Percentiles rank a stretch among this genome's conserved stretches.
Evolutionary conservation across 2,797 vertebrate species (phyloP).

Genomic region (Mormyrus hasselquistii): DNA sequence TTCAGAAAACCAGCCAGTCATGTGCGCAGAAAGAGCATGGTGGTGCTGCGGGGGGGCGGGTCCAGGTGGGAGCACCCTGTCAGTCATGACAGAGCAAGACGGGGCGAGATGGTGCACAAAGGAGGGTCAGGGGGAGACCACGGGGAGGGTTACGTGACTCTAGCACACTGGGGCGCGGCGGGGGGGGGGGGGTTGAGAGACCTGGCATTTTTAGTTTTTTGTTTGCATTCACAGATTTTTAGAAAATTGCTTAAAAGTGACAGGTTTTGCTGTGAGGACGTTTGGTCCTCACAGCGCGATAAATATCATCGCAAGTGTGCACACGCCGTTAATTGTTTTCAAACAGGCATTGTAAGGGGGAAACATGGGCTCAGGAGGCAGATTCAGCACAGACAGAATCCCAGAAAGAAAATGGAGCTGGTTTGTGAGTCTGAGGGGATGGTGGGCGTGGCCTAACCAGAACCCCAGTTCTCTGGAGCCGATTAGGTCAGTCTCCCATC

Average conservation of each 20-base stretch:
- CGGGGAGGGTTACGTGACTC: background rate
- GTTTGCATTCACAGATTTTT: background rate
- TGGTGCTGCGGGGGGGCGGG: background rate
- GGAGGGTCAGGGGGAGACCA: background rate
- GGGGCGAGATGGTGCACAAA: background rate
- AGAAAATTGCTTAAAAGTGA: too few species aligned
- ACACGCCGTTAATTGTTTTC: too few species aligned
- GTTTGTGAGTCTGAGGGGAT: background rate
- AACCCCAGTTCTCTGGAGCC: background rate
- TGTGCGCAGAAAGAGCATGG: background rate
- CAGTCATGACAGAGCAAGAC: background rate
- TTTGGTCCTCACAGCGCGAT: too few species aligned
- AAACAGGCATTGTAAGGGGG: too few species aligned
- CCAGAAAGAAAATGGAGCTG: background rate
- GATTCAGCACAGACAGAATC: background rate
- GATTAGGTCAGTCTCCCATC: background rate
- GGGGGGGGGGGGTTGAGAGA: background rate
- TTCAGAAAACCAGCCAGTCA: background rate
- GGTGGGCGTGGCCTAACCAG: background rate
- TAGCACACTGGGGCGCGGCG: background rate
- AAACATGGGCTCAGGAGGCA: too few species aligned
- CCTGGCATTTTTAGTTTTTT: too few species aligned
- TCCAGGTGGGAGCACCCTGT: background rate
- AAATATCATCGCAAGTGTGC: too few species aligned
- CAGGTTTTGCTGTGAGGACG: too few species aligned